A percentile compares a stretch with the other conserved stretches of the same genome.
Conservation (phyloP, 2,797 vertebrate species). For the Fundulus diaphanus region DNA sequence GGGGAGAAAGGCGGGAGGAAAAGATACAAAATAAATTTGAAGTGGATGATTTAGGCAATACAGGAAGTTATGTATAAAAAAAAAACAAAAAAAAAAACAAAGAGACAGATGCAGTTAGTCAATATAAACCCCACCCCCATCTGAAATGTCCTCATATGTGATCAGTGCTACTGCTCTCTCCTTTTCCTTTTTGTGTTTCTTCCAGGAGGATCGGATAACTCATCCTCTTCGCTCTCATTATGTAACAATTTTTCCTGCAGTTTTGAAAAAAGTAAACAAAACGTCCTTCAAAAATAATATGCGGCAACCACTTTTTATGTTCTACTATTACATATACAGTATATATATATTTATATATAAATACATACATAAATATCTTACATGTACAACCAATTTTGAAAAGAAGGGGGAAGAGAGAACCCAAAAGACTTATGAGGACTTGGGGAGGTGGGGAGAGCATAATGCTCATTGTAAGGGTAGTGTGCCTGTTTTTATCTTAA, state of each 20-base stretch:
- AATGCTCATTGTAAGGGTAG: conserved; percentile 71
- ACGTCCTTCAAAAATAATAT: conserved; percentile 88
- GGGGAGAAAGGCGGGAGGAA: conserved; percentile 28
- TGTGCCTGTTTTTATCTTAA: conserved; percentile 65
- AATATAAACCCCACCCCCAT: conserved; percentile 78
- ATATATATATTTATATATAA: conserved; percentile 98
- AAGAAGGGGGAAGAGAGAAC: conserved; percentile 79
- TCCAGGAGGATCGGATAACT: conserved; percentile 60
- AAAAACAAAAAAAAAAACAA: conserved; percentile 50
- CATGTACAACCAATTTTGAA: conserved; percentile 88
- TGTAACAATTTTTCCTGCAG: conserved; percentile 83
- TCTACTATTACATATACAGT: conserved; percentile 94
- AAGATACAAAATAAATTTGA: conserved; percentile 66
- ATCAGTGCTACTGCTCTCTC: conserved; percentile 76
- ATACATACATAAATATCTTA: conserved; percentile 99
- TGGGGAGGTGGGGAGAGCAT: conserved; percentile 74
- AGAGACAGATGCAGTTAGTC: conserved; percentile 71
- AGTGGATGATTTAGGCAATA: conserved; percentile 56
- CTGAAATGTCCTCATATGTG: conserved; percentile 77
- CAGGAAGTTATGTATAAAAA: conserved; percentile 65
- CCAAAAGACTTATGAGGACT: conserved; percentile 85
- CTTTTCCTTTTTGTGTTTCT: conserved; percentile 58
- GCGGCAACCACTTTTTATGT: conserved; percentile 88
- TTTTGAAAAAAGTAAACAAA: conserved; percentile 85
- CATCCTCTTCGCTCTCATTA: conserved; percentile 46